Base-by-base conservation (phyloP, 2,888 invertebrate species). In the Clistopyga incitator region DNA sequence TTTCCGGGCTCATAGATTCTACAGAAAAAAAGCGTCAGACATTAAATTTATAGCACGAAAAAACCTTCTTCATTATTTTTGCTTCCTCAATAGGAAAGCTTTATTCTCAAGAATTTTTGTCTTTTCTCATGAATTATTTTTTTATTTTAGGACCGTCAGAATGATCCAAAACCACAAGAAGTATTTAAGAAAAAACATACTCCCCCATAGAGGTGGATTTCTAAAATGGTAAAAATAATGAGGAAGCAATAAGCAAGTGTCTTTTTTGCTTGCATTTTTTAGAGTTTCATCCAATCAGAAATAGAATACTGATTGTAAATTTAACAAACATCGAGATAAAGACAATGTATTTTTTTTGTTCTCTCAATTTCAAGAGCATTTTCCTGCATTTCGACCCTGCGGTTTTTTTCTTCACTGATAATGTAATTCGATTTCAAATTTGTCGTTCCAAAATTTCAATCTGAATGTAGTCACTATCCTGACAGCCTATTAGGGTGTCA, bases 1-100 rank as follows among this genome's bases (percentile, higher is more conserved):
- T 96, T 96, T 2, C 96, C 96, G 25, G 95, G 94, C 68, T 96
- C 96, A 89, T 97, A 96, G 45, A 96, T 95, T 88, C 96, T 96
- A 82, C 11, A 93, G 91, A 86, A 84, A 75, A 59, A 82, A 52
- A 61, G 45, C n/a, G 42, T 65, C 13, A 34, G 23, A 78, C 59
- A 47, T 52, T 15, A 42, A 54, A 11, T 47, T 47, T 47, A n/a
- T 47, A 15, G 13, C 11, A 11, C 13, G 15, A 47, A 3, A 15
- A 3, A 15, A 47, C 3, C 3, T 15, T 47, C 4, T 0, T 47
- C 15, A 13, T 42, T 8, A 15, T 47, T n/a, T n/a, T n/a, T 11
- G 11, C 3, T 47, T 13, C 15, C 15, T 47, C 47, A 15, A 3
- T 2, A 4, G 4, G 4, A 4, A 29, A 29, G 29, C 3, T 29